A percentile compares a stretch with the other conserved stretches of the same genome.
Conservation (phyloP, 2,113 vertebrate genomes). For the Dascyllus trimaculatus region DNA sequence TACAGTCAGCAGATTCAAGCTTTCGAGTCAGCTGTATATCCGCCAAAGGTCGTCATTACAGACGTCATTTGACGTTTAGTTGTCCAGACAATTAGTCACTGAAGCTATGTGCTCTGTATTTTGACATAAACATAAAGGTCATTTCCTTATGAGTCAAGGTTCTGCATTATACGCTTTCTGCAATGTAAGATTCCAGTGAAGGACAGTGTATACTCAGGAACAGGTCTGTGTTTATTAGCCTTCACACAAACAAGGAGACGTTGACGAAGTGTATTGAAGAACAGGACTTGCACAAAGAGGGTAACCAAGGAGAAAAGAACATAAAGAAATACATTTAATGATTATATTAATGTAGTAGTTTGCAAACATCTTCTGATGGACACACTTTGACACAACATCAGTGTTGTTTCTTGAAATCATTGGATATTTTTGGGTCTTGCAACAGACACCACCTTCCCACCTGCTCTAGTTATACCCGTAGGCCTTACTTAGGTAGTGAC, state of each 20-base stretch:
- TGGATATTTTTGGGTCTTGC: no score
- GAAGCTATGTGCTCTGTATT: not conserved
- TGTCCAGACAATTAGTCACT: slow-evolving; percentile 6
- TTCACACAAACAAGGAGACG: not conserved
- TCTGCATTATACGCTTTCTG: slow-evolving; percentile 9
- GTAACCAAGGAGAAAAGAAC: not conserved
- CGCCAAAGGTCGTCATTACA: not conserved
- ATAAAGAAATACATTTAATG: not conserved
- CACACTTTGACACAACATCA: no score
- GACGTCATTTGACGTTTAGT: slow-evolving; percentile 16
- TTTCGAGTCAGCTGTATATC: slow-evolving; percentile 10
- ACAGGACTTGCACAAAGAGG: not conserved
- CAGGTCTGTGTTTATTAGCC: slow-evolving; percentile 15
- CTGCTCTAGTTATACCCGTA: no score
- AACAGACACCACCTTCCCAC: no score
- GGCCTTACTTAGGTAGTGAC: no score
- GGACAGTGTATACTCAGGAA: not conserved
- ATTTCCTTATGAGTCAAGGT: not conserved
- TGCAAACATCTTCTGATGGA: no score
- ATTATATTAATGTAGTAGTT: no score
- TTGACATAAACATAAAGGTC: slow-evolving; percentile 28
- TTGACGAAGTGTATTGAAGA: not conserved
- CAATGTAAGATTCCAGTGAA: not conserved
- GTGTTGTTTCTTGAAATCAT: no score
- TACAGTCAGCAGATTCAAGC: not conserved